A percentile compares a stretch with the other conserved stretches of the same genome.
Evolutionary conservation across 2,888 invertebrate genomes (phyloP).

Genomic region (Phorcus lineatus): DNA sequence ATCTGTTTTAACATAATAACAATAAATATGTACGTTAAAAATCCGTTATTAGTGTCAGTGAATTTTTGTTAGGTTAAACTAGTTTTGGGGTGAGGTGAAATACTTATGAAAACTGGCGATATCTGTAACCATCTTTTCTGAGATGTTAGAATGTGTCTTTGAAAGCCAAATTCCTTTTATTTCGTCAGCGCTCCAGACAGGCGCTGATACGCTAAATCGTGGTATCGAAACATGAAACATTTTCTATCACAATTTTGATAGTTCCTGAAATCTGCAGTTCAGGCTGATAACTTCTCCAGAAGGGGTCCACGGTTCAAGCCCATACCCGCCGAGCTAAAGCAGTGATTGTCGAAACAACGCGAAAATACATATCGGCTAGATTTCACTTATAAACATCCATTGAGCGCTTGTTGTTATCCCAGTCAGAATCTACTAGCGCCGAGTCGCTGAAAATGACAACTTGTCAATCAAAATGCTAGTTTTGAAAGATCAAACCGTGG

Average conservation of each 20-base stretch:
- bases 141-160: too few relatives aligned
- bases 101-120: too few relatives aligned
- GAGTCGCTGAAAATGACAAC: slow-evolving; percentile 22
- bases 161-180: too few relatives aligned
- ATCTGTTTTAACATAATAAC: too few relatives aligned
- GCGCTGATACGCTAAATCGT: too few relatives aligned
- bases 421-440: slow-evolving; percentile 17
- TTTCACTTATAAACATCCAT: neutral
- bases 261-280: neutral
- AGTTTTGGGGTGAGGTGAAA: too few relatives aligned
- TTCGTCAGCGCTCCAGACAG: too few relatives aligned
- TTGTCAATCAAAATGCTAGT: slow-evolving; percentile 15
- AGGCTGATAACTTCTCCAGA: neutral
- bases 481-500: slow-evolving; percentile 20
- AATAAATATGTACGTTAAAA: too few relatives aligned
- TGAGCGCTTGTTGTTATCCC: neutral
- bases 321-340: neutral
- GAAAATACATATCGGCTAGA: slow-evolving; percentile 18
- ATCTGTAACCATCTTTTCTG: too few relatives aligned
- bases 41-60: too few relatives aligned
- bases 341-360: neutral
- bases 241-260: slow-evolving; percentile 8
- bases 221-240: neutral
- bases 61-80: too few relatives aligned
- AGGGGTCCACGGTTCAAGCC: neutral